phyloP scores from a whole-genome alignment of 30 jellyfish, hydroid and myxozoan genomes.

The Hydractinia symbiolongicarpus region DNA sequence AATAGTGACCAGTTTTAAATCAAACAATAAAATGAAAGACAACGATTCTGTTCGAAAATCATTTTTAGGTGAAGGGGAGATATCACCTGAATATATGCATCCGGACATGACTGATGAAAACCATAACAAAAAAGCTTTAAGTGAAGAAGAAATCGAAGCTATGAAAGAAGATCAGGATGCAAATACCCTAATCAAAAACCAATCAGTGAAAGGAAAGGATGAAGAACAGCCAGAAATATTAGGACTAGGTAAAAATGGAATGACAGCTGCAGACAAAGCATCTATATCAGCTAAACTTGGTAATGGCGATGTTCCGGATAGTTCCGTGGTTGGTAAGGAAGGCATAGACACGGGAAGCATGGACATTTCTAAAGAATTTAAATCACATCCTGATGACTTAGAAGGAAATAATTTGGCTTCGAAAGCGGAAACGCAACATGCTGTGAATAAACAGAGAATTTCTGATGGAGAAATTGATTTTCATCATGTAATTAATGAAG shows the following conservation, averaged over 20 bases:
- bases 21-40: not conserved
- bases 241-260: slow-evolving; percentile 29
- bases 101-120: not conserved
- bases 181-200: not conserved
- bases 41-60: slow-evolving; percentile 16
- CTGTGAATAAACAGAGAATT: slow-evolving; percentile 2
- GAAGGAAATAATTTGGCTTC: not conserved
- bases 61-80: not conserved
- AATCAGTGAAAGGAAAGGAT: slow-evolving; percentile 9
- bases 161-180: slow-evolving; percentile 26
- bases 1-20: not conserved
- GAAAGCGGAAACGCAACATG: not conserved
- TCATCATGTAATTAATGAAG: slow-evolving; percentile 3
- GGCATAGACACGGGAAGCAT: not conserved
- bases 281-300: not conserved
- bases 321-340: slow-evolving; percentile 1
- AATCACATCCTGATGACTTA: not conserved
- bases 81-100: not conserved
- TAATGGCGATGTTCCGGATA: slow-evolving; percentile 6
- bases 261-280: slow-evolving; percentile 16
- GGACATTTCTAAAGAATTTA: not conserved
- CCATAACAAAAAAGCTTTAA: slow-evolving; percentile 1
- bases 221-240: slow-evolving; percentile 28
- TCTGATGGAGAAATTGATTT: slow-evolving; percentile 1
- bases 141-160: slow-evolving; percentile 35